Conservation (phyloP, 2,888 invertebrate species). For the Apomyelois bistriatella region DNA sequence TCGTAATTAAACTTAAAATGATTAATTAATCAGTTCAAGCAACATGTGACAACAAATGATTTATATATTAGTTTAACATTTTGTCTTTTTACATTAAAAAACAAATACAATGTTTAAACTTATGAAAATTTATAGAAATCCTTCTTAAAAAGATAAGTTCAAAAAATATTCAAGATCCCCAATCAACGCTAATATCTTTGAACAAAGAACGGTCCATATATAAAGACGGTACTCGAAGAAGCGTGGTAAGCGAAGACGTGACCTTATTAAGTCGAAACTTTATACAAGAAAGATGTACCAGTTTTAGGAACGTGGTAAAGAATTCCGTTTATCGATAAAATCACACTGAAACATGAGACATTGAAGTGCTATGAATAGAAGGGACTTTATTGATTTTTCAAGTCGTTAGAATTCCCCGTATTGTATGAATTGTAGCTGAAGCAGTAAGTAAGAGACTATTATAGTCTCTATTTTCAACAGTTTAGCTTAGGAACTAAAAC, state of each 20-base stretch:
- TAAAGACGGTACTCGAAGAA: not conserved
- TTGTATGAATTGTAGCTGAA: no score
- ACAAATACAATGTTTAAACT: no score
- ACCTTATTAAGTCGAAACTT: slow-evolving; percentile 1
- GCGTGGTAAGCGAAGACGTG: not conserved
- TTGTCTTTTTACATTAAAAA: no score
- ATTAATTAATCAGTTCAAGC: no score
- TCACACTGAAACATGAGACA: not conserved
- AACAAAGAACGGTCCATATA: not conserved
- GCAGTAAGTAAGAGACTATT: no score
- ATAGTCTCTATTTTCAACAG: no score
- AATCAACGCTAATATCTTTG: not conserved
- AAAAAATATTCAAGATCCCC: not conserved
- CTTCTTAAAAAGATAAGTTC: not conserved
- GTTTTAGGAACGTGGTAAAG: not conserved
- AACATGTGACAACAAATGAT: no score
- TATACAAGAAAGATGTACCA: not conserved
- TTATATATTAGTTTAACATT: no score
- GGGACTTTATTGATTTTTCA: not conserved
- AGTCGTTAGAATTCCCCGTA: no score
- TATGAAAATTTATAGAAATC: no score
- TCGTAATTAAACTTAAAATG: no score
- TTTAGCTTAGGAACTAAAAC: no score
- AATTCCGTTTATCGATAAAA: not conserved
- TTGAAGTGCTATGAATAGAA: not conserved